Percentiles rank a stretch among this genome's conserved stretches.
Conservation (phyloP, 2,797 vertebrate genomes). For the Cuniculus paca region DNA sequence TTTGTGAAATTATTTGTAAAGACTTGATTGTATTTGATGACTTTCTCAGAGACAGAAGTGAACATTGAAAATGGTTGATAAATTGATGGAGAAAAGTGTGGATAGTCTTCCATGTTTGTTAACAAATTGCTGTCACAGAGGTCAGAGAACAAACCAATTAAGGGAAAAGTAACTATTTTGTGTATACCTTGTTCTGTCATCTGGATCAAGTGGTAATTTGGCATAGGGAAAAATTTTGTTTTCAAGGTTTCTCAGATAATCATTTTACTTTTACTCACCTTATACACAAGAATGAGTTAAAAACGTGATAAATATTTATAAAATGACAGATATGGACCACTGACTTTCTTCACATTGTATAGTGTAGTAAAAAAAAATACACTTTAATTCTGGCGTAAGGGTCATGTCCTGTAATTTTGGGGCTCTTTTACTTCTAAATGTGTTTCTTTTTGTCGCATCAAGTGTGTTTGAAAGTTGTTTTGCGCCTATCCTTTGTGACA, state of each 20-base stretch:
- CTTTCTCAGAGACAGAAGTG: conserved; percentile 45
- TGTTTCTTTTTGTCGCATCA: conserved; percentile 53
- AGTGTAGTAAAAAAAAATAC: conserved; percentile 15
- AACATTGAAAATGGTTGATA: conserved; percentile 36
- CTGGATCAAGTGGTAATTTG: not conserved
- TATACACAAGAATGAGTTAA: conserved; percentile 70
- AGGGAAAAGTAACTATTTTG: not conserved
- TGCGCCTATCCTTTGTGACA: not conserved
- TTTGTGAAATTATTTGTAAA: conserved; percentile 44
- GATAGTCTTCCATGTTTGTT: not conserved
- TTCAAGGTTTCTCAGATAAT: conserved; percentile 79
- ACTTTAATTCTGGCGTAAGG: conserved; percentile 18
- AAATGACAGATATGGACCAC: conserved; percentile 59
- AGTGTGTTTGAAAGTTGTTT: conserved; percentile 60
- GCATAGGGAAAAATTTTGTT: not conserved
- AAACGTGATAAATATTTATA: conserved; percentile 71
- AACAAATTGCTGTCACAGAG: not conserved
- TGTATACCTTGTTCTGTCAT: conserved; percentile 41
- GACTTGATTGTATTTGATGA: conserved; percentile 18
- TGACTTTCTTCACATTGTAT: conserved; percentile 47
- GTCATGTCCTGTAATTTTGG: conserved; percentile 30
- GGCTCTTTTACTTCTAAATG: conserved; percentile 31
- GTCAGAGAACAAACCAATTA: not conserved
- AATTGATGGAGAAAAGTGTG: not conserved
- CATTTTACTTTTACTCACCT: conserved; percentile 74